Evolutionary conservation across 2,113 vertebrate genomes (phyloP).

Genomic region (Platanista minor): DNA sequence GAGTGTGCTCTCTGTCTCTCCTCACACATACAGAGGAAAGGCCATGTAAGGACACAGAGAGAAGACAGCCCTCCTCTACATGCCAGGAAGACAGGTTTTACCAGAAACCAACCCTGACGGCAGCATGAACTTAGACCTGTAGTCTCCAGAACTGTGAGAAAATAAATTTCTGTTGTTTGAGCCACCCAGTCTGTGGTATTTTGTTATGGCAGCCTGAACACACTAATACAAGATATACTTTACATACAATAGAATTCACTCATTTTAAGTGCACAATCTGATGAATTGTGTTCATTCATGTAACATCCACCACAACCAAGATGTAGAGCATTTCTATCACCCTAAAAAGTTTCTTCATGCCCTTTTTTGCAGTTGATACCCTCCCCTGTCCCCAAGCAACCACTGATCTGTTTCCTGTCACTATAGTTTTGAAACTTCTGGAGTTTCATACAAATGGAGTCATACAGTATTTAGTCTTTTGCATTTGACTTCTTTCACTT

Average conservation of each 20-base stretch:
- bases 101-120: neutral
- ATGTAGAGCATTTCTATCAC: neutral
- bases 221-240: neutral
- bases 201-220: neutral
- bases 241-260: neutral
- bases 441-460: neutral
- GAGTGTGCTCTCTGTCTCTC: neutral
- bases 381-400: neutral
- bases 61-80: neutral
- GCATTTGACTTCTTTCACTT: neutral
- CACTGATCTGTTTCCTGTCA: neutral
- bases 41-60: neutral
- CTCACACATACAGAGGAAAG: neutral
- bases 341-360: neutral
- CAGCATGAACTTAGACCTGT: neutral
- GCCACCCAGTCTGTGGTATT: neutral
- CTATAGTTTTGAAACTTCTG: neutral
- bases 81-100: neutral
- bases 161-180: neutral
- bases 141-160: neutral
- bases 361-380: neutral
- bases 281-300: neutral
- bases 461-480: neutral
- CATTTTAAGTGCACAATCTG: neutral
- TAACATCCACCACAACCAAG: neutral